Conservation (phyloP, 1,140 invertebrate genomes). For the Andrena cerasifolii region DNA sequence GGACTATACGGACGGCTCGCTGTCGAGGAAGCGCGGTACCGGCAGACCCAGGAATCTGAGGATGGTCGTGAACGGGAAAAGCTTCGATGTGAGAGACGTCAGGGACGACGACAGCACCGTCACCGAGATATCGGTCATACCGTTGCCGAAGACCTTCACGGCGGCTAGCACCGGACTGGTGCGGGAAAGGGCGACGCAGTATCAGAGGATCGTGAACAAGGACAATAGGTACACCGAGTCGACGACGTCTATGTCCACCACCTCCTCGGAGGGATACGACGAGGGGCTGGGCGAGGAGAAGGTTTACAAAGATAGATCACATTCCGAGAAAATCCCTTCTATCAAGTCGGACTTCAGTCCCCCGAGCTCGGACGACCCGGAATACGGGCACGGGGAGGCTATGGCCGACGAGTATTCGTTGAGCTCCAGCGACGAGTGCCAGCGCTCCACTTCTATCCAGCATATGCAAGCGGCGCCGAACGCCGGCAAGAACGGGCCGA, state of each 20-base stretch:
- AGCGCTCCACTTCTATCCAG: conserved; percentile 68
- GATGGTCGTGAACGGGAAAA: conserved; percentile 84
- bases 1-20: conserved; percentile 73
- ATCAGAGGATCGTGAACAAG: conserved; percentile 81
- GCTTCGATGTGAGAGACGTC: conserved; percentile 85
- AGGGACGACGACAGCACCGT: conserved; percentile 84
- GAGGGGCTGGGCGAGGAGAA: conserved; percentile 83
- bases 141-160: conserved; percentile 81
- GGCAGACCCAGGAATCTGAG: conserved; percentile 83
- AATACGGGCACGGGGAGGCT: conserved; percentile 86
- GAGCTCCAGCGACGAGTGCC: conserved; percentile 84
- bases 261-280: conserved; percentile 82
- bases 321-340: conserved; percentile 79
- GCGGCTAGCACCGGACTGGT: conserved; percentile 79
- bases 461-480: conserved; percentile 70
- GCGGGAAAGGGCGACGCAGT: conserved; percentile 81
- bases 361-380: conserved; percentile 77
- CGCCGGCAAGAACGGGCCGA: conserved; percentile 65
- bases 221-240: conserved; percentile 79
- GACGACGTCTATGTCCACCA: conserved; percentile 80
- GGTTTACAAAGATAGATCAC: conserved; percentile 80
- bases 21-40: conserved; percentile 74
- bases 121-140: conserved; percentile 83
- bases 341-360: conserved; percentile 76
- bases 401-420: conserved; percentile 86